These are phyloP conservation scores for Parazoanthus atlanticus DNA, from an alignment of 92 coral and sea anemone species.

Conservation along the genomic window DNA sequence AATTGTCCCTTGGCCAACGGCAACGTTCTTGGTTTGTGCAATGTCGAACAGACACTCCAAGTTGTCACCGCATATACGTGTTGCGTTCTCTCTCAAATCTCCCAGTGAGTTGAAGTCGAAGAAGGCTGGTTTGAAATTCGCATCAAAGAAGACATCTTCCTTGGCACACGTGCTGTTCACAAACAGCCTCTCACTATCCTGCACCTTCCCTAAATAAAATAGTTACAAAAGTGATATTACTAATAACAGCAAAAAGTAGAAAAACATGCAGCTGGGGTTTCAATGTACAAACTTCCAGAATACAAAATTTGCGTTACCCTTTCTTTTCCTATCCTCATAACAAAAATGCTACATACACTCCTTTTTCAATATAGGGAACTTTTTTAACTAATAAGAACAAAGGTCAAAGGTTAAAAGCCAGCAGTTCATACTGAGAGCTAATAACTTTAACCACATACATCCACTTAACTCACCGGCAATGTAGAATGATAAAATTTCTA, in stretches of 20 bases:
- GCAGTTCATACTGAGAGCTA: too few species aligned
- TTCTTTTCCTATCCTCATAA: too few species aligned
- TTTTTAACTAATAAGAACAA: too few species aligned
- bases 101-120: conserved; percentile 23
- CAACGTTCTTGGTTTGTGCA: conserved; percentile 57
- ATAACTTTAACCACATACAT: too few species aligned
- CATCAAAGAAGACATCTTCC: conserved; percentile 68
- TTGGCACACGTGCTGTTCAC: conserved; percentile 55
- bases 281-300: too few species aligned
- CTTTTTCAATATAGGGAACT: too few species aligned
- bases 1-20: conserved; percentile 48
- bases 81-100: conserved; percentile 24
- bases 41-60: conserved; percentile 65
- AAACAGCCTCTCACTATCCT: conserved; percentile 60
- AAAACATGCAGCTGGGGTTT: not conserved
- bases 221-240: too few species aligned
- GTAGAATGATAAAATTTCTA: too few species aligned
- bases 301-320: too few species aligned
- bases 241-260: not conserved
- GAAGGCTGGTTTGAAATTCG: conserved; percentile 58
- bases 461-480: too few species aligned
- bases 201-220: conserved; percentile 64
- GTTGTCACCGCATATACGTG: conserved; percentile 49
- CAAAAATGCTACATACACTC: too few species aligned
- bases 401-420: too few species aligned